These are phyloP conservation scores for Drosophila punjabiensis DNA, from an alignment of 1,140 invertebrate genomes.

Conservation along the genomic window DNA sequence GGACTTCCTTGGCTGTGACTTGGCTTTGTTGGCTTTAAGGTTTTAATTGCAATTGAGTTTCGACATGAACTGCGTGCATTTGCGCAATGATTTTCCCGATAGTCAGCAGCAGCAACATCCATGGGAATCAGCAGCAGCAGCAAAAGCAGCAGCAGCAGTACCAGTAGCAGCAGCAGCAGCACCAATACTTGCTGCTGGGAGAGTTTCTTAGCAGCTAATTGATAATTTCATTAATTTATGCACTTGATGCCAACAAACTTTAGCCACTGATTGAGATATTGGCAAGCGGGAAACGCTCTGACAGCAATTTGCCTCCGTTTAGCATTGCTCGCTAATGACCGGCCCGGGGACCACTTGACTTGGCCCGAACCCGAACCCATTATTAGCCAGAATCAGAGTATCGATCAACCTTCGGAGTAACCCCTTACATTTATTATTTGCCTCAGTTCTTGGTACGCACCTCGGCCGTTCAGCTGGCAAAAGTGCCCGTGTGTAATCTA, in stretches of 20 bases:
- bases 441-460: slow-evolving; percentile 68
- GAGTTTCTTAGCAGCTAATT: slow-evolving; percentile 61
- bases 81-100: slow-evolving; percentile 80
- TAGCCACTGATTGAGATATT: slow-evolving; percentile 47
- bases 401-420: slow-evolving; percentile 37
- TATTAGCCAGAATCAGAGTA: slow-evolving; percentile 38
- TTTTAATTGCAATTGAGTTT: slow-evolving; percentile 81
- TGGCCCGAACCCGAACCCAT: slow-evolving; percentile 36
- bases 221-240: slow-evolving; percentile 77
- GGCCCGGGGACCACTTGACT: slow-evolving; percentile 35
- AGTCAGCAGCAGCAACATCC: slow-evolving; percentile 37
- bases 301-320: slow-evolving; percentile 62
- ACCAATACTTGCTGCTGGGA: slow-evolving; percentile 1
- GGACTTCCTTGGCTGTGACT: slow-evolving; percentile 31
- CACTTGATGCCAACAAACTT: slow-evolving; percentile 45
- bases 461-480: slow-evolving; percentile 5
- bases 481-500: slow-evolving; percentile 63
- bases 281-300: slow-evolving; percentile 66
- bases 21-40: slow-evolving; percentile 57
- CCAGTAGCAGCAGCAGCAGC: neutral
- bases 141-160: neutral
- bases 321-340: slow-evolving; percentile 50
- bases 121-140: slow-evolving; percentile 40
- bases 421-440: slow-evolving; percentile 50
- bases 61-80: slow-evolving; percentile 78